phyloP scores from a whole-genome alignment of 2,113 vertebrate species.

The Oophaga pumilio region DNA sequence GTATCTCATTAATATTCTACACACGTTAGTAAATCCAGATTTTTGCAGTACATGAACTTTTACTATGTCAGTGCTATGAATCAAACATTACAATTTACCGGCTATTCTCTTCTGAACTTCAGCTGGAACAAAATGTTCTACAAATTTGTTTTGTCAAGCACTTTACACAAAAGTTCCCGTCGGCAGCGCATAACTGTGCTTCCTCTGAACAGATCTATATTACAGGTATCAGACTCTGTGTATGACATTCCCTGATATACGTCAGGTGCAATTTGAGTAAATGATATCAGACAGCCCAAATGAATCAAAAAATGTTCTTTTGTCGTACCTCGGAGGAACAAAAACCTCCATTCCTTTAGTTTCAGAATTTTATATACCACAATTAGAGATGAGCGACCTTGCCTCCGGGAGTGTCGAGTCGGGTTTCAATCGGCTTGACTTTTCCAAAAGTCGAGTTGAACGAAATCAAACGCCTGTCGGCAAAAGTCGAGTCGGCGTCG shows the following conservation, averaged over 20 bases:
- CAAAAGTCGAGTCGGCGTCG: no score
- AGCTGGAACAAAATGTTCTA: conserved; percentile 33
- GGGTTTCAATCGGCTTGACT: no score
- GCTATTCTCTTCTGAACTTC: conserved; percentile 10
- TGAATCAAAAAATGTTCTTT: background rate
- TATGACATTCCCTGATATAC: background rate
- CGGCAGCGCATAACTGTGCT: conserved; percentile 10
- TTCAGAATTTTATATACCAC: background rate
- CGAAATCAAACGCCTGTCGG: no score
- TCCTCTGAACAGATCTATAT: background rate
- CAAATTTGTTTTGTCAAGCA: conserved; percentile 18
- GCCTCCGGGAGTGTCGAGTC: no score
- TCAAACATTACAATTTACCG: conserved; percentile 19
- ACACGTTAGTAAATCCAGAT: background rate
- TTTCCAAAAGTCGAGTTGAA: no score
- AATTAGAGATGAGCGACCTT: no score
- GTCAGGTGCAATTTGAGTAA: background rate
- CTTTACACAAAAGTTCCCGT: conserved; percentile 25
- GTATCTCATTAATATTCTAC: background rate
- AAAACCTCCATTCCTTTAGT: background rate
- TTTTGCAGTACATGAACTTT: background rate
- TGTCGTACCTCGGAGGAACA: background rate
- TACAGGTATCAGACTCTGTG: background rate
- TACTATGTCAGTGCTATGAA: background rate
- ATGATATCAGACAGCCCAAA: background rate